Evolutionary conservation across 2,113 vertebrate genomes (phyloP).

Genomic region (Petaurus breviceps): DNA sequence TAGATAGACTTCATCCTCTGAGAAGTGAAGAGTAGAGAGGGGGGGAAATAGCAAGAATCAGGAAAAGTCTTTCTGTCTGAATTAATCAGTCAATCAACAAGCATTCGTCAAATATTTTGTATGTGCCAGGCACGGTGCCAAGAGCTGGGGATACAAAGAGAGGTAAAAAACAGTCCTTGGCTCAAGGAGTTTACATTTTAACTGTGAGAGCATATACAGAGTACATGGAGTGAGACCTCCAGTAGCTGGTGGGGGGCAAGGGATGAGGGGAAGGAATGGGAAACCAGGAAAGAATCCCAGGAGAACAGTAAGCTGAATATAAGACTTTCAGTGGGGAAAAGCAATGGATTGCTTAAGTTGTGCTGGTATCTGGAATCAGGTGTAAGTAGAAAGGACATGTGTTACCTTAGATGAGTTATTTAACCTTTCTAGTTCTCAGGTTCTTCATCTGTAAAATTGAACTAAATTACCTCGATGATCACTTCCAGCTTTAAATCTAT

Average conservation of each 20-base stretch:
- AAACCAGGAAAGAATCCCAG: background rate
- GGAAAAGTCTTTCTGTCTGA: background rate
- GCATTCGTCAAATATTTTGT: background rate
- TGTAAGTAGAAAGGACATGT: background rate
- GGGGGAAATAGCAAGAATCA: constrained; percentile 10
- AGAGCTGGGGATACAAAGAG: background rate
- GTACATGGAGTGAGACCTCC: background rate
- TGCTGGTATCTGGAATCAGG: background rate
- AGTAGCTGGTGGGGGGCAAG: background rate
- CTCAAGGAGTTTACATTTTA: background rate
- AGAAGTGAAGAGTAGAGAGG: background rate
- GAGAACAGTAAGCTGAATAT: background rate
- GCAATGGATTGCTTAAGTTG: background rate
- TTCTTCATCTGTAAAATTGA: background rate
- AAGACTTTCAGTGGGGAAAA: background rate
- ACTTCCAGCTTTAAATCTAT: background rate
- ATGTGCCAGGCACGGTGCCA: background rate
- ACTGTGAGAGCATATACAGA: too few species aligned
- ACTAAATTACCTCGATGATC: background rate
- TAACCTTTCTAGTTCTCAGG: background rate
- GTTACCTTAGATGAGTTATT: background rate
- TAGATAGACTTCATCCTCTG: constrained; percentile 89
- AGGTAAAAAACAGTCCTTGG: background rate
- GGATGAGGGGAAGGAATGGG: background rate
- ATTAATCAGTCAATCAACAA: background rate